phyloP scores from a whole-genome alignment of 1,140 invertebrate genomes.

The Eumeta japonica region DNA sequence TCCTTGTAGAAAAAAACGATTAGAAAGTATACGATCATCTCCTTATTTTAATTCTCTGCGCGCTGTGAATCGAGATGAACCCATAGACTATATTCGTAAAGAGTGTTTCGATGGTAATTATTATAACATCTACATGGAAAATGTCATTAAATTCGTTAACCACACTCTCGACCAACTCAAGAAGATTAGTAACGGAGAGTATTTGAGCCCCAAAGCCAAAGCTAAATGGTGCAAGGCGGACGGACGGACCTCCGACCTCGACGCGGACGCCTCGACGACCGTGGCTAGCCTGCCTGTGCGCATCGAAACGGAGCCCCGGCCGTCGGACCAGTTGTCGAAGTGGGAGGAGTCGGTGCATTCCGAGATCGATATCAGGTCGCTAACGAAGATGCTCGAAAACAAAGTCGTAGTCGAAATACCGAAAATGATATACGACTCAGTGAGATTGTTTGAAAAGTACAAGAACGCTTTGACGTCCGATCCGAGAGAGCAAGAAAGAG shows the following conservation, averaged over 20 bases:
- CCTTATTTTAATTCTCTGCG: too few species aligned
- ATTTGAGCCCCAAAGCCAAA: conserved; percentile 42
- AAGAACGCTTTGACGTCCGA: too few species aligned
- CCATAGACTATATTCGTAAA: conserved; percentile 40
- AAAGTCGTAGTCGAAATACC: conserved; percentile 38
- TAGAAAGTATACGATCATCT: conserved; percentile 26
- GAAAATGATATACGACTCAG: conserved; percentile 30
- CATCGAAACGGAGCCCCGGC: conserved; percentile 12
- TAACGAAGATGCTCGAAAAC: conserved; percentile 39
- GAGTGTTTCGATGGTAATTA: conserved; percentile 40
- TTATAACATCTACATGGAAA: conserved; percentile 46
- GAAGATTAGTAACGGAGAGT: conserved; percentile 48
- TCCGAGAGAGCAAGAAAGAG: too few species aligned
- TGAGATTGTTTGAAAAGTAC: conserved; percentile 25
- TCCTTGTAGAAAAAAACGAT: conserved; percentile 28
- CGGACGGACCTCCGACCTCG: conserved; percentile 5
- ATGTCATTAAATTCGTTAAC: conserved; percentile 38
- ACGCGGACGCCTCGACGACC: conserved; percentile 25
- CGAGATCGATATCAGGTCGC: conserved; percentile 34
- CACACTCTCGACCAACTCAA: conserved; percentile 45
- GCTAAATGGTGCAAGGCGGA: conserved; percentile 36
- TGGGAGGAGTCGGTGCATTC: conserved; percentile 41
- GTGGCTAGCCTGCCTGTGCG: conserved; percentile 28
- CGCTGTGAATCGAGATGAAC: too few species aligned
- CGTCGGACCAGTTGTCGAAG: conserved; percentile 13